Evolutionary conservation across 2,888 invertebrate genomes (phyloP), one percentile per base, ranked within the genome.

Genomic region (Oxycera nigricornis): DNA sequence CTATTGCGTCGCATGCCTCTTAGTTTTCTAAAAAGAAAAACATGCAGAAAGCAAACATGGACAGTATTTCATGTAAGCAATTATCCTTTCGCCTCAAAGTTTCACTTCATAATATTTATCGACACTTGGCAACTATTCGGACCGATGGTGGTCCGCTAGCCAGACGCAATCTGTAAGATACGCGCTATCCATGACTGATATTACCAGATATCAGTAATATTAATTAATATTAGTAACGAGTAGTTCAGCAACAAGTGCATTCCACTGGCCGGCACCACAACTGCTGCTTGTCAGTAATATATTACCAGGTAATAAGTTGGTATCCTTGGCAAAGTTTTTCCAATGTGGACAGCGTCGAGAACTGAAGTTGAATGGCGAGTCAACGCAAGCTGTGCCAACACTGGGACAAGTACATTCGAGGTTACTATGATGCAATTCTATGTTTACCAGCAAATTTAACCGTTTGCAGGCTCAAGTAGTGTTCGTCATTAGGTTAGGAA

Each of bases 311-410:
- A 72, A 72, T 73, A 75, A 72, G 57, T 72, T 67, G 75, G 75
- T 76, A 76, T 76, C 75, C 75, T 76, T 76, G 75, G 75, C 75
- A 73, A 76, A 73, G 73, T 75, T 75, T 65, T 65, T 41, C 65
- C 39, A 65, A 24, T 46, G 41, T 67, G 65, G 65, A 65, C 65
- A 65, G 22, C 41, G 65, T 11, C 65, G 65, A 20, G 24, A 20
- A 24, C 14, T 39, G 65, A 41, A 24, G 65, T 41, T 65, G 65
- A 65, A 39, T 65, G 39, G 65, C 65, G 39, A 41, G 65, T 65
- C 41, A 35, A 1, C 24, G 65, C 65, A 65, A 41, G 41, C 65
- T 59, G 28, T 30, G 59, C 17, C 24, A 30, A 30, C 65, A 65
- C 65, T 30, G 65, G 24, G 26, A 24, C 39, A 17, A 24, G 20